Conservation (phyloP, 1,140 invertebrate genomes). For the Nephotettix cincticeps region DNA sequence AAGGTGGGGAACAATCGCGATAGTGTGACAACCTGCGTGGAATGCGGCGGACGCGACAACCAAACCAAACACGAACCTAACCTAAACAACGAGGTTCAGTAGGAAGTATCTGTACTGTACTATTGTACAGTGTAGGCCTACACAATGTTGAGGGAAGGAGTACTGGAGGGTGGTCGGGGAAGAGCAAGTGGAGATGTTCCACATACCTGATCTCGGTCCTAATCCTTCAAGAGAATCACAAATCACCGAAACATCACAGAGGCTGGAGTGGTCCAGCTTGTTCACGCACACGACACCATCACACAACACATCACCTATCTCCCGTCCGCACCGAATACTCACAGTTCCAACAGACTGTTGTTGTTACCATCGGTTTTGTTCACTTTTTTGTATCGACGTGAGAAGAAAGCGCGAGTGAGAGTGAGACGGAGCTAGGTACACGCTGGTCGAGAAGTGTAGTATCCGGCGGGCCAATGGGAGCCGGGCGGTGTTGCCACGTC, state of each 20-base stretch:
- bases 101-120: no score
- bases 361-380: neutral
- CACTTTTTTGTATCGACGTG: slow-evolving; percentile 12
- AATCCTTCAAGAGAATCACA: slow-evolving; percentile 2
- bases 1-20: neutral
- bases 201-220: slow-evolving; percentile 3
- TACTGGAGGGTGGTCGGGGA: neutral
- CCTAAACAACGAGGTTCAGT: neutral
- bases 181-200: neutral
- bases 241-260: slow-evolving; percentile 5
- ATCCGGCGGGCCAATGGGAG: neutral
- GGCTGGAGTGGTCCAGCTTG: neutral
- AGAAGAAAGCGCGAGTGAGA: slow-evolving; percentile 3
- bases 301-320: no score
- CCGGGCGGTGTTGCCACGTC: neutral
- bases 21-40: slow-evolving; percentile 14
- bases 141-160: no score
- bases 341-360: neutral
- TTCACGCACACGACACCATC: no score
- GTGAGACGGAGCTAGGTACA: neutral
- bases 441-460: neutral
- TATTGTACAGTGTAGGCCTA: no score
- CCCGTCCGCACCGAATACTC: no score
- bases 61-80: neutral
- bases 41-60: neutral